Base-by-base conservation (phyloP, 2,113 vertebrate species). In the Garra rufa region DNA sequence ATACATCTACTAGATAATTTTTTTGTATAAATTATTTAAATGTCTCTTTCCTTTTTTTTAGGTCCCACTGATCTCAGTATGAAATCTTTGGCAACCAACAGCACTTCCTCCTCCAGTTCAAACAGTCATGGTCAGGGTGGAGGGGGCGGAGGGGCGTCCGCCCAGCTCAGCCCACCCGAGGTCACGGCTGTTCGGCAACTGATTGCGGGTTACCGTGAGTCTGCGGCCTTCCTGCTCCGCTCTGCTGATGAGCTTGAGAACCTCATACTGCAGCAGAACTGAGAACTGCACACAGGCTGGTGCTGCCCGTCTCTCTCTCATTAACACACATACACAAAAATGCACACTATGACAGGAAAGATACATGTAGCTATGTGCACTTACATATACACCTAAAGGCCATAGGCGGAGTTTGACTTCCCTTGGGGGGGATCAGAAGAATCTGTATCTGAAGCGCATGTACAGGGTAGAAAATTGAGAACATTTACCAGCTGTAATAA, bases 221-320 rank as follows among this genome's bases (percentile, higher is more conserved):
- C 98, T 0, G 98, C 98, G 0, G 98, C 98, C 11, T 99, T 99
- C 94, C 93, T 99, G 90, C 90, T 99, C 71, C 98, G 98, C 90
- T 99, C 98, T 3, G 98, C 98, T 70, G 98, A 99, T 57, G 98
- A 99, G 95, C 97, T 99, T 89, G 98, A 99, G 93, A 99, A 97
- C 94, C 97, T 99, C 89, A 99, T 99, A 94, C 95, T 99, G 92
- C 98, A 99, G 93, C 98, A 99, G 96, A 99, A 99, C 97, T 99
- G 96, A 88, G 55, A 71, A 61, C 43, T 67, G 41, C 57, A 74
- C 70, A 83, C 83, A 59, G 69, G 71, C 79, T 75, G 50, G 65
- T 69, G 86, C 67, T 82, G 48, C 61, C 85, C 81, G 71, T 73
- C 87, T 57, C 77, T 85, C 84, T 61, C 76, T 84, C 89, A 88